Base-by-base conservation (phyloP, 2,113 vertebrate genomes). In the Xenus cinereus region DNA sequence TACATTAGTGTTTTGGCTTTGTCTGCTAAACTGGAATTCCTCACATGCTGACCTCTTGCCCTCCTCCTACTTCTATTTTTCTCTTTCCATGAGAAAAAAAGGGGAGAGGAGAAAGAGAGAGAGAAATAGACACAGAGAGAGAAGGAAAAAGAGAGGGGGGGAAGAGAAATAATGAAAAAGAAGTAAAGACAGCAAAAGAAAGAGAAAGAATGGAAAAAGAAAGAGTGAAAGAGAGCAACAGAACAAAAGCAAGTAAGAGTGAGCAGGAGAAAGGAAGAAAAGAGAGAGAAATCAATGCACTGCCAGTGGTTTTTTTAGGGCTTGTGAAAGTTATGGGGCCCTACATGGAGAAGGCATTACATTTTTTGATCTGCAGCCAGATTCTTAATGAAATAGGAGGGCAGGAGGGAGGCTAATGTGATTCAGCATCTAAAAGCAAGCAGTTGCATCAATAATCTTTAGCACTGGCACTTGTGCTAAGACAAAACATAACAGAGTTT, bases 311-410 rank as follows among this genome's bases (percentile, higher is more conserved):
- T 45, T 88, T 97, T 95, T 91, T 79, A 97, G 76, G 81, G 83
- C 79, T 87, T 90, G 67, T 84, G 76, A 95, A 97, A 96, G 95
- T 98, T 95, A 97, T 51, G 92, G 93, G 91, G 91, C 95, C 91
- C 93, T 96, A 88, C 43, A 45, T 45, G 64, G 93, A 97, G 90
- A 94, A 97, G 84, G 84, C 89, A 97, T 97, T 96, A 81, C 76
- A 94, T 91, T 97, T 97, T 98, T 97, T 98, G 97, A 98, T 98
- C 96, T 97, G 62, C 92, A 97, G 98, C 98, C 98, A 98, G 98
- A 94, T 96, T 98, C 96, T 98, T 98, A 98, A 98, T 98, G 98
- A 98, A 98, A 98, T 97, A 97, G 92, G 95, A 97, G 95, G 97
- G 96, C 95, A 97, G 92, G 87, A 93, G 94, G 87, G 89, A 98